Percentiles rank a stretch among this genome's conserved stretches.
These are phyloP conservation scores for Drosophila paranaensis DNA, from an alignment of 2,888 invertebrate species.

Conservation along the genomic window DNA sequence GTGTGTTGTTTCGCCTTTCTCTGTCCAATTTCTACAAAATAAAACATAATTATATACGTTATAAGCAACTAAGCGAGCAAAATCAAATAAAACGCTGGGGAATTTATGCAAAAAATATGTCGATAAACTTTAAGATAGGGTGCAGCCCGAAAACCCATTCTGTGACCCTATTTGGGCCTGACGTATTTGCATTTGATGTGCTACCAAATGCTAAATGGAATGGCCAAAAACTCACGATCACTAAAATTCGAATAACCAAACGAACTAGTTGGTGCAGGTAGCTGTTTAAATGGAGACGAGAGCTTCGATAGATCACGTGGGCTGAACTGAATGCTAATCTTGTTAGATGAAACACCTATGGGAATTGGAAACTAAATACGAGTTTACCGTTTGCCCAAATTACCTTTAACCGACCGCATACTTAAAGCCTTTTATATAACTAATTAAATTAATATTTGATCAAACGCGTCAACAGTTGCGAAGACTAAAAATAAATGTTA, in stretches of 20 bases:
- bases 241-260: conserved; percentile 36
- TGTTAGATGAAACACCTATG: conserved; percentile 43
- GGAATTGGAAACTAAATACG: conserved; percentile 47
- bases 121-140: conserved; percentile 28
- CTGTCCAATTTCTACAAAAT: conserved; percentile 57
- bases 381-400: conserved; percentile 18
- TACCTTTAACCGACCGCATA: conserved; percentile 14
- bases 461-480: not conserved
- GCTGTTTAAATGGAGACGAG: not conserved
- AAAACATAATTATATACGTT: conserved; percentile 38
- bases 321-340: conserved; percentile 49
- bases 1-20: conserved; percentile 47
- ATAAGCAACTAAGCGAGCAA: conserved; percentile 19
- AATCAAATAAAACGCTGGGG: conserved; percentile 19
- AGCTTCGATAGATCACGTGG: not conserved
- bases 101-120: conserved; percentile 43
- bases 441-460: not conserved
- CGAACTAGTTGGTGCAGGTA: conserved; percentile 39
- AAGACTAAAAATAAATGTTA: conserved; percentile 6
- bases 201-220: conserved; percentile 41
- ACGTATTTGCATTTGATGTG: conserved; percentile 61
- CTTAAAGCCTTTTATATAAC: not conserved
- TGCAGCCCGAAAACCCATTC: conserved; percentile 37
- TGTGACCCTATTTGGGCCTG: conserved; percentile 52
- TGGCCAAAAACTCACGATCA: conserved; percentile 28